Evolutionary conservation across 2,113 vertebrate genomes (phyloP), one percentile per base, ranked within the genome.

Genomic region (Sciurus niger): DNA sequence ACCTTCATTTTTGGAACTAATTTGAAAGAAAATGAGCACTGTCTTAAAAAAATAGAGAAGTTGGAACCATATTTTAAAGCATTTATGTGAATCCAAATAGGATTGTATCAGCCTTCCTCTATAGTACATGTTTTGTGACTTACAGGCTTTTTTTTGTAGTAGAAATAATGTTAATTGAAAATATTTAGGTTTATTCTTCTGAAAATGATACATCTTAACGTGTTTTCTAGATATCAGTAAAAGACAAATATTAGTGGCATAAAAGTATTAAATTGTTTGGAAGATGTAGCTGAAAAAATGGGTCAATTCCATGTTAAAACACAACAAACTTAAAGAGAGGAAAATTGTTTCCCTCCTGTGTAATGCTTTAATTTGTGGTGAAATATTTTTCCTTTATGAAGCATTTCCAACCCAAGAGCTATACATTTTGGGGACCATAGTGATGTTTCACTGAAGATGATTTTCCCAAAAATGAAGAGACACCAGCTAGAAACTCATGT

Each of bases 1-100:
- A 91, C 82, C 88, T 96, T 18, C 34, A 4, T 95, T 97, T 99
- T 98, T 98, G 97, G 97, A 98, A 98, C 60, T 84, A 94, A 97
- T 98, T 98, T 97, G 96, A 94, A 96, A 93, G 97, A 96, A 98
- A 98, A 97, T 53, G 96, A 98, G 86, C 72, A 48, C 6, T 55
- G 67, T 95, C 96, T 96, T 43, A 68, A n/a, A n/a, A n/a, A n/a
- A n/a, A n/a, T 97, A 97, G 87, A 97, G 88, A 96, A 97, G 98
- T 98, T 97, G 93, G 95, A 98, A 95, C 97, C 98, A 97, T 95
- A 76, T 97, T 98, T 97, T 25, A 96, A 97, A 96, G 74, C 95
- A 48, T 95, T 98, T 98, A 70, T 97, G 34, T 95, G 30, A 14
- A 43, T 92, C 37, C 37, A 88, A 67, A 92, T 95, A 95, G 85